Percentiles rank a stretch among this genome's conserved stretches.
Evolutionary conservation across 2,113 vertebrate species (phyloP).

Genomic region (Chaetops frenatus): DNA sequence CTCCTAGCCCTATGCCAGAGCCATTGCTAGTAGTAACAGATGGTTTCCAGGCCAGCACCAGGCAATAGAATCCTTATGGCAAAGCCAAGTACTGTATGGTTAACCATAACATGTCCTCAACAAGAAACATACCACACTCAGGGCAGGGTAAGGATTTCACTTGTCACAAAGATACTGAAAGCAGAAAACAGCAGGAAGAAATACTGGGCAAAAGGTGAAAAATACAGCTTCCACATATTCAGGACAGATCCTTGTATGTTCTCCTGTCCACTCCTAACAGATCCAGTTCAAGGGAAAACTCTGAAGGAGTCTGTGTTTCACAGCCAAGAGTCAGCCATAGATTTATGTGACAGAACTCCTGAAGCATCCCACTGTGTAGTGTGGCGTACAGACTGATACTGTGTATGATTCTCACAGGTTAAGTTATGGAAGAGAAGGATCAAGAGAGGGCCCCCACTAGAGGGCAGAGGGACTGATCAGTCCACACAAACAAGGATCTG

Average conservation of each 20-base stretch:
- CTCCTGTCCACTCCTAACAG: not conserved
- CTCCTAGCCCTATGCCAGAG: not conserved
- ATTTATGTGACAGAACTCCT: not conserved
- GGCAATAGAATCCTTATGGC: not conserved
- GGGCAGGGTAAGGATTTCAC: not conserved
- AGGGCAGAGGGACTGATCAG: not conserved
- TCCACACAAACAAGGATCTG: not conserved
- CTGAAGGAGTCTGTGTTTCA: not conserved
- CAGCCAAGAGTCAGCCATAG: not conserved
- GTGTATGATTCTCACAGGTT: not conserved
- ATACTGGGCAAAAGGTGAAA: not conserved
- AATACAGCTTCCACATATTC: not conserved
- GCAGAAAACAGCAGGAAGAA: not conserved
- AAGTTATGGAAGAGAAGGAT: not conserved
- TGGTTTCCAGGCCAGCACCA: not conserved
- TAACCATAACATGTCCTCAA: fast-evolving
- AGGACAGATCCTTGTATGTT: not conserved
- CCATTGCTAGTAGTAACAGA: not conserved
- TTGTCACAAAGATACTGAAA: not conserved
- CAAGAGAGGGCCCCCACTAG: not conserved
- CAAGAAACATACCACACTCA: not conserved
- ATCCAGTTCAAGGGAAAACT: not conserved
- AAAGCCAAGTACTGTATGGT: not conserved
- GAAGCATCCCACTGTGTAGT: not conserved
- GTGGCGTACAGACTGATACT: not conserved